Conservation (phyloP, 2,888 invertebrate genomes). For the Acanthopleura granulata region DNA sequence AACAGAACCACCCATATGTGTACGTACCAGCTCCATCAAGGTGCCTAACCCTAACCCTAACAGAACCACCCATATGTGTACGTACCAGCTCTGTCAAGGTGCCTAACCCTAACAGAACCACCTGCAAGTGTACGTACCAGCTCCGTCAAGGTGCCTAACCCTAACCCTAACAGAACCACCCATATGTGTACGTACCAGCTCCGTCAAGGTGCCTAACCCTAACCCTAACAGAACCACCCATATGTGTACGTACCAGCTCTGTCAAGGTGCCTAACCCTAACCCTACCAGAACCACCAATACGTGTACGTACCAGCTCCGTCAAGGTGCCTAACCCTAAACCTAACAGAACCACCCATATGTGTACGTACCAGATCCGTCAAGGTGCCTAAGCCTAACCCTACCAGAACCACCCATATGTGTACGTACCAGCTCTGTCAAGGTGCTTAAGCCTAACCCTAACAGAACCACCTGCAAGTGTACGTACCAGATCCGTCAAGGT, state of each 20-base stretch:
- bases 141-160: constrained; percentile 74
- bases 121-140: constrained; percentile 71
- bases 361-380: constrained; percentile 74
- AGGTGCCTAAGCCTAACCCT: constrained; percentile 73
- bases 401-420: not conserved
- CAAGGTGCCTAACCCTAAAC: constrained; percentile 75
- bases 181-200: constrained; percentile 71
- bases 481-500: constrained; percentile 75
- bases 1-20: not conserved
- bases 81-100: constrained; percentile 75
- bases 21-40: constrained; percentile 75
- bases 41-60: too few species aligned
- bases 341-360: constrained; percentile 63
- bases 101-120: too few species aligned
- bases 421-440: constrained; percentile 75
- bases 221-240: too few species aligned
- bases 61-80: constrained; percentile 11
- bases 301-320: constrained; percentile 73
- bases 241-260: constrained; percentile 72
- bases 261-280: constrained; percentile 75
- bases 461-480: constrained; percentile 10
- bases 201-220: constrained; percentile 74
- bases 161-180: too few species aligned
- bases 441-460: constrained; percentile 73
- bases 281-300: too few species aligned